Conservation (phyloP, 1,140 invertebrate species). For the Drosophila setifemur region DNA sequence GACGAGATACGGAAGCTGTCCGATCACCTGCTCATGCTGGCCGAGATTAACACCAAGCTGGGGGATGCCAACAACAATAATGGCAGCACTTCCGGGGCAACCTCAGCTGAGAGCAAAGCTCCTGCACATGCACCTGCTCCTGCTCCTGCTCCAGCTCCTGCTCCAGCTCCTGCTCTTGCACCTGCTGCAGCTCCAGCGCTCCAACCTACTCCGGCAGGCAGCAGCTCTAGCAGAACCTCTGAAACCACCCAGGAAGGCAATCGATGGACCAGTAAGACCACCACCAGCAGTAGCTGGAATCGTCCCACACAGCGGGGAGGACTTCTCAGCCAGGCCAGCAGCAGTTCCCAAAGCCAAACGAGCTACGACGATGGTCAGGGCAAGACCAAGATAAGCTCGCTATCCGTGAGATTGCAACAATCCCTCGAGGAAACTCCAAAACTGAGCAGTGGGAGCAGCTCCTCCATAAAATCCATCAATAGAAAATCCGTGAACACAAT, state of each 20-base stretch:
- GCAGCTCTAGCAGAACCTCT: conserved; percentile 15
- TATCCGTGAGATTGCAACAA: conserved; percentile 70
- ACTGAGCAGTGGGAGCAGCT: conserved; percentile 57
- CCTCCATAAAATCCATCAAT: conserved; percentile 27
- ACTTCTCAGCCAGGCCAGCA: conserved; percentile 38
- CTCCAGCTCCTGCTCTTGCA: background rate
- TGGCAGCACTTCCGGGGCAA: background rate
- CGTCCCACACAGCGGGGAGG: conserved; percentile 33
- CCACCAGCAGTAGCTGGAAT: conserved; percentile 36
- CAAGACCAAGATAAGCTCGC: conserved; percentile 53
- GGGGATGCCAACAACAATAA: conserved; percentile 82
- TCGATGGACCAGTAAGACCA: conserved; percentile 40
- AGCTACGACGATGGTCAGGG: conserved; percentile 33
- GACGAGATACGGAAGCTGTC: conserved; percentile 91
- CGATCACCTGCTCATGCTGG: conserved; percentile 89
- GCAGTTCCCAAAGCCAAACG: conserved; percentile 33
- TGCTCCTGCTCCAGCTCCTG: background rate
- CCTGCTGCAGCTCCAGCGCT: no score
- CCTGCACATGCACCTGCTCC: background rate
- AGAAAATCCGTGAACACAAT: conserved; percentile 53
- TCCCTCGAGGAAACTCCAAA: conserved; percentile 80
- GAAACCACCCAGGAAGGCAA: conserved; percentile 36
- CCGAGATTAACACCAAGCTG: conserved; percentile 86
- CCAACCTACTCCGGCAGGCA: no score
- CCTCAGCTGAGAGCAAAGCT: background rate